Base-by-base conservation (phyloP, 1,140 invertebrate species). In the Bradynema listronoti region DNA sequence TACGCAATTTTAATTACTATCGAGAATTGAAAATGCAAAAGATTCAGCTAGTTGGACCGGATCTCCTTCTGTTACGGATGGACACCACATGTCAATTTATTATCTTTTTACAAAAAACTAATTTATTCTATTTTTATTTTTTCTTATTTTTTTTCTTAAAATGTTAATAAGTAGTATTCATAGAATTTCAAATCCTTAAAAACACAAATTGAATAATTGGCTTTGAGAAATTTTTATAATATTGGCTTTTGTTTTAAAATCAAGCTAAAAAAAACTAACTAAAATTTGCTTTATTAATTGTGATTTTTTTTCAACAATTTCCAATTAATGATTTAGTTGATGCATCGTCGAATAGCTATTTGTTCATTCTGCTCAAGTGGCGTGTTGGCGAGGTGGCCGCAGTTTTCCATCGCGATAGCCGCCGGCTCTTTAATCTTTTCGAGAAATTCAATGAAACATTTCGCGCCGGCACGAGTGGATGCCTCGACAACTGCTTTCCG, bases 301-400 rank as follows among this genome's bases (percentile, higher is more conserved):
- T n/a, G n/a, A n/a, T n/a, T n/a, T n/a, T n/a, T n/a, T 52, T 52
- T 36, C 24, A 52, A 42, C 46, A 5, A n/a, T n/a, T n/a, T n/a
- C n/a, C n/a, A 56, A 56, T 2, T 65, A 46, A n/a, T 56, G 11
- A 43, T 32, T 11, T 14, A 65, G 29, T 45, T 56, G 16, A 3
- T 16, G 47, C 16, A 16, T n/a, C 16, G n/a, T 34, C 52, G n/a
- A 19, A 49, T 11, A 7, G 56, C n/a, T 52, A 56, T 33, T 66
- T 67, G 69, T 67, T 67, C 50, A 52, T 71, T 43, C 14, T 67
- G 9, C 33, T 71, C n/a, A 61, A 67, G 9, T 67, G 65, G 65
- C 33, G 61, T 7, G 25, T 36, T 0, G 68, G 68, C 7, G 32
- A 55, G 27, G 71, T 67, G 39, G 1, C 47, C 11, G 65, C 58